phyloP scores from a whole-genome alignment of 2,113 vertebrate genomes.

The Oceanites oceanicus region DNA sequence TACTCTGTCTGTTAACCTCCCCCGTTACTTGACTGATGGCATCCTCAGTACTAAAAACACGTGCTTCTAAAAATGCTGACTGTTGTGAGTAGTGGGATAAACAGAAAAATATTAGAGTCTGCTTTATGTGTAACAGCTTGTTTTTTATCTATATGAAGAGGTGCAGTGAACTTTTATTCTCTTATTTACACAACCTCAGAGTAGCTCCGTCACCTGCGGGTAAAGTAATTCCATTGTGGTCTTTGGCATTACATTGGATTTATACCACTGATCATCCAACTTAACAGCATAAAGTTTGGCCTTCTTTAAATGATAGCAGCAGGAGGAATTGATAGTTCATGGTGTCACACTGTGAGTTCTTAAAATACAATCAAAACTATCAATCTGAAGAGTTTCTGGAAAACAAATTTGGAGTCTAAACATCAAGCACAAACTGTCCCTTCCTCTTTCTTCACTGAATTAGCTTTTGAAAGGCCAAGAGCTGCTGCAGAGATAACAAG shows the following conservation, averaged over 20 bases:
- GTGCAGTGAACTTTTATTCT: neutral
- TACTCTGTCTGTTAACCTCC: neutral
- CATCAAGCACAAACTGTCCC: neutral
- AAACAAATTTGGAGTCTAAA: slow-evolving; percentile 14
- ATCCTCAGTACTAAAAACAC: neutral
- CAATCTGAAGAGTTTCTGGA: neutral
- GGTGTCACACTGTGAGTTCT: neutral
- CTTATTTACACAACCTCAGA: neutral
- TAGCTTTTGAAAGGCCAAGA: slow-evolving; percentile 11
- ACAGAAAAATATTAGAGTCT: neutral
- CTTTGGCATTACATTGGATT: neutral
- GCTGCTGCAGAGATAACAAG: slow-evolving; percentile 38
- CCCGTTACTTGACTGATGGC: neutral
- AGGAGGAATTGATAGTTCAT: neutral
- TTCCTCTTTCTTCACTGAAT: neutral
- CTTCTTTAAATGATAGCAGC: neutral
- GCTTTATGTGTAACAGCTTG: neutral
- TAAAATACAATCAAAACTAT: neutral
- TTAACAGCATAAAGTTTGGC: neutral
- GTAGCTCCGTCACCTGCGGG: neutral
- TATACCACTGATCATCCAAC: neutral
- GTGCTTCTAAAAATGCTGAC: neutral
- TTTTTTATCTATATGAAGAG: neutral
- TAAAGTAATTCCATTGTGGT: neutral
- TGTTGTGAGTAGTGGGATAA: neutral